Percentiles rank a stretch among this genome's conserved stretches.
phyloP scores from a whole-genome alignment of 2,888 invertebrate genomes.

The Lymantria dispar region DNA sequence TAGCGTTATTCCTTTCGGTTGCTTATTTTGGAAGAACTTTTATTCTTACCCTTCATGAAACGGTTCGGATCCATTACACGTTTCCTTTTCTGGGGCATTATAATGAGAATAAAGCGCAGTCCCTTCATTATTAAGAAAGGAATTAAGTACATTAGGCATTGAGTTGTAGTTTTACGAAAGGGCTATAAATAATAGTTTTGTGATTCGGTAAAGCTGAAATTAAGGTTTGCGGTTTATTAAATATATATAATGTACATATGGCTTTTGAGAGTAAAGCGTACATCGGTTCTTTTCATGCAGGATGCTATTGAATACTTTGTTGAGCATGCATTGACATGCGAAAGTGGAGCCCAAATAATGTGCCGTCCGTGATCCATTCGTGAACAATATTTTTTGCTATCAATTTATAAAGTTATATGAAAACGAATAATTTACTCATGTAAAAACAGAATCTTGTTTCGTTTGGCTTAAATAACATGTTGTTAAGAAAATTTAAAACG shows the following conservation, averaged over 20 bases:
- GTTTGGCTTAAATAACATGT: too few species aligned
- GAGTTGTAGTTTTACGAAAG: not conserved
- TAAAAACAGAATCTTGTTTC: too few species aligned
- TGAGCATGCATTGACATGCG: too few species aligned
- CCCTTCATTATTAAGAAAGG: not conserved
- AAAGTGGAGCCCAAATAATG: too few species aligned
- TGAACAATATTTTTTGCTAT: too few species aligned
- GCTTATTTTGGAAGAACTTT: not conserved
- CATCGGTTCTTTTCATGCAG: too few species aligned
- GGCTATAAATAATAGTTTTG: not conserved
- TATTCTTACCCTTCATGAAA: not conserved
- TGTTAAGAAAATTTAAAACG: too few species aligned
- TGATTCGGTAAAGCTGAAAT: not conserved
- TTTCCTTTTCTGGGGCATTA: conserved; percentile 5
- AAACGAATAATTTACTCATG: too few species aligned
- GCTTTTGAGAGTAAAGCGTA: too few species aligned
- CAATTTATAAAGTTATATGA: too few species aligned
- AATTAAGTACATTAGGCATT: not conserved
- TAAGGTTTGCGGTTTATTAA: not conserved
- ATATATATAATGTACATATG: not conserved
- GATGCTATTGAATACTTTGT: too few species aligned
- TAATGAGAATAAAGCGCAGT: not conserved
- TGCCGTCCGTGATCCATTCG: too few species aligned
- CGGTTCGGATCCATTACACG: conserved; percentile 1
- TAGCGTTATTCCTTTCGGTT: not conserved